Evolutionary conservation across 2,113 vertebrate species (phyloP).

Genomic region (Saimiri boliviensis): DNA sequence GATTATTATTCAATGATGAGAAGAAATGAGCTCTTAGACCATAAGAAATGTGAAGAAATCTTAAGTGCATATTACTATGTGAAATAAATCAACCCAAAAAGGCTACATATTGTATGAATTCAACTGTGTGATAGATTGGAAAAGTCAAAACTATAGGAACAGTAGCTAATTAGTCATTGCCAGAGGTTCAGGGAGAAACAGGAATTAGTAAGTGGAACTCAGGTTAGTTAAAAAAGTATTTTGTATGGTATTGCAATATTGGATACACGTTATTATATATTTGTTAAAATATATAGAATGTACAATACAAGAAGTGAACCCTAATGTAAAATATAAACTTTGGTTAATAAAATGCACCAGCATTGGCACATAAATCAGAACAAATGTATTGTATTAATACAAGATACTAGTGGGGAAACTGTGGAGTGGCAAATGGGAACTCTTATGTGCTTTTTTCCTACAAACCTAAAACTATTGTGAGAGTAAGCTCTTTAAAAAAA

Average conservation of each 20-base stretch:
- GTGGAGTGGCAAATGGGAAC: rapidly evolving
- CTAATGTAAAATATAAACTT: not conserved
- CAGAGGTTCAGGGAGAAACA: not conserved
- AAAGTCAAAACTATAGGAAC: not conserved
- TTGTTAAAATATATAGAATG: not conserved
- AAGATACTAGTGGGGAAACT: not conserved
- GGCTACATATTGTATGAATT: not conserved
- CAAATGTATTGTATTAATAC: not conserved
- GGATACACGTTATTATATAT: not conserved
- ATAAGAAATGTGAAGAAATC: not conserved
- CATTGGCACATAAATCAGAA: not conserved
- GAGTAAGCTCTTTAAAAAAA: not conserved
- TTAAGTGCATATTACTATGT: not conserved
- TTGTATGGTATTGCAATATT: not conserved
- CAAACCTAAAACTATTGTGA: not conserved
- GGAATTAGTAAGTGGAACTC: not conserved
- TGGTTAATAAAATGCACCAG: not conserved
- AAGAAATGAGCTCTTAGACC: not conserved
- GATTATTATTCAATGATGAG: not conserved
- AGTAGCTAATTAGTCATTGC: not conserved
- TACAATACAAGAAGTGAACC: not conserved
- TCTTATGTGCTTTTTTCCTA: not conserved
- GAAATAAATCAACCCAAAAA: not conserved
- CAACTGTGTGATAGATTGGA: not conserved
- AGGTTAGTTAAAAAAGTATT: not conserved